Percentiles rank a stretch among this genome's conserved stretches.
These are phyloP conservation scores for Crypturellus tataupa DNA, from an alignment of 2,797 vertebrate species.

Conservation along the genomic window DNA sequence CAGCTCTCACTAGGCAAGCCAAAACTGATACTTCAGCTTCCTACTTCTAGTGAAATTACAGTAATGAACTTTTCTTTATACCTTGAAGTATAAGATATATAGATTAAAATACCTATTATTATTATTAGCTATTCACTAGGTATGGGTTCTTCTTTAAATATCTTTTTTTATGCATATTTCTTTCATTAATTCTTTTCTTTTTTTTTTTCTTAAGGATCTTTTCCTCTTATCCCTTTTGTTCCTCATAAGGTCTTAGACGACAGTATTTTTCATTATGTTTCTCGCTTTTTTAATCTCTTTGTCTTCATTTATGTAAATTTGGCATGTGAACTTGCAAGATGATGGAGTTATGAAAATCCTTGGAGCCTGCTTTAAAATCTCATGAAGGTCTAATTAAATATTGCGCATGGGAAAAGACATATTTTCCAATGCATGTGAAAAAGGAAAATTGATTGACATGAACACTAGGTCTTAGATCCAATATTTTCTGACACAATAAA, in stretches of 20 bases:
- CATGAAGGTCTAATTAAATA: conserved; percentile 65
- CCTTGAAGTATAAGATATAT: not conserved
- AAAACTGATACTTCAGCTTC: not conserved
- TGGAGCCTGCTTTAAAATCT: conserved; percentile 61
- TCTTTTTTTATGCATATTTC: conserved; percentile 12
- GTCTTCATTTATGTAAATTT: conserved; percentile 70
- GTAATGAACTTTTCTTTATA: conserved; percentile 7
- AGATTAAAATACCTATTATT: conserved; percentile 35
- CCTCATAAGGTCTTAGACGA: conserved; percentile 43
- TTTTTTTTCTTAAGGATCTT: not conserved
- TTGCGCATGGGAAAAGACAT: not conserved
- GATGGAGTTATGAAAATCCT: conserved; percentile 57
- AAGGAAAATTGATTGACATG: conserved; percentile 26
- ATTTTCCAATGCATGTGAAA: conserved; percentile 38
- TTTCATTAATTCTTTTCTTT: conserved; percentile 25
- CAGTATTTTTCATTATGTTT: conserved; percentile 52
- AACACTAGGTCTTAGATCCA: not conserved
- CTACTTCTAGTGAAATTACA: not conserved
- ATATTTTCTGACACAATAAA: not conserved
- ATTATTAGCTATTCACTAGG: conserved; percentile 16
- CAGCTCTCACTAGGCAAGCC: not conserved
- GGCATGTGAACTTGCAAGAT: conserved; percentile 9
- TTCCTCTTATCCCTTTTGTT: conserved; percentile 35
- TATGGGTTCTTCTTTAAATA: conserved; percentile 8
- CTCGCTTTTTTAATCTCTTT: conserved; percentile 50